Evolutionary conservation across 2,113 vertebrate genomes (phyloP).

Genomic region (Oreocharis arfaki): DNA sequence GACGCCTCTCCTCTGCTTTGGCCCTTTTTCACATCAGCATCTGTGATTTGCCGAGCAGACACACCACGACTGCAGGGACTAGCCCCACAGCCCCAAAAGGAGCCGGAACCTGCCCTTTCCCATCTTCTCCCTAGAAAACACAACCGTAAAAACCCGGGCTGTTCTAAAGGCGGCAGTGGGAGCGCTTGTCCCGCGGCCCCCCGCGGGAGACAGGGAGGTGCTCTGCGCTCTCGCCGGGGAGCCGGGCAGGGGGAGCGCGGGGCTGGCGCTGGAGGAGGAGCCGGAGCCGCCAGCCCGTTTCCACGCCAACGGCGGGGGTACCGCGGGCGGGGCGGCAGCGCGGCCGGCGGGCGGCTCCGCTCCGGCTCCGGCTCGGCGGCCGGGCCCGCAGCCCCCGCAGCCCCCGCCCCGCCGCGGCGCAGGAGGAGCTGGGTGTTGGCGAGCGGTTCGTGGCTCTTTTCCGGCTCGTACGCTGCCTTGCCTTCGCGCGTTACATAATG

Average conservation of each 20-base stretch:
- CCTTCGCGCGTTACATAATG: not conserved
- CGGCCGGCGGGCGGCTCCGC: not conserved
- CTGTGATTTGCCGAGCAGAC: not conserved
- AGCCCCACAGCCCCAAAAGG: not conserved
- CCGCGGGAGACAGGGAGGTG: slow-evolving; percentile 41
- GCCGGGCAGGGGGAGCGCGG: slow-evolving; percentile 37
- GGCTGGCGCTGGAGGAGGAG: slow-evolving; percentile 48
- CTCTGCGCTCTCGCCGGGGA: not conserved
- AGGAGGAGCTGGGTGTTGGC: not conserved
- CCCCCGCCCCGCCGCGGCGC: not conserved
- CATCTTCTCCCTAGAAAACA: not conserved
- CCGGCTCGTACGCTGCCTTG: not conserved
- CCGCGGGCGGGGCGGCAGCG: slow-evolving; percentile 9
- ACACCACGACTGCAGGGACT: not conserved
- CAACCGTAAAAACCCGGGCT: not conserved
- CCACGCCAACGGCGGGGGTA: slow-evolving; percentile 47
- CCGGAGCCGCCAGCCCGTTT: slow-evolving; percentile 39
- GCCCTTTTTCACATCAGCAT: slow-evolving; percentile 39
- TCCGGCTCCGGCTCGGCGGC: not conserved
- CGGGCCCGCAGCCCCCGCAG: not conserved
- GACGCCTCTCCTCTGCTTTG: not conserved
- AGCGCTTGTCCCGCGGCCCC: not conserved
- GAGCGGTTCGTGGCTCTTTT: not conserved
- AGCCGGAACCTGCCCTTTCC: not conserved
- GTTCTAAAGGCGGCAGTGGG: not conserved